Conservation (phyloP, 2,888 invertebrate species). For the Lydus trimaculatus region DNA sequence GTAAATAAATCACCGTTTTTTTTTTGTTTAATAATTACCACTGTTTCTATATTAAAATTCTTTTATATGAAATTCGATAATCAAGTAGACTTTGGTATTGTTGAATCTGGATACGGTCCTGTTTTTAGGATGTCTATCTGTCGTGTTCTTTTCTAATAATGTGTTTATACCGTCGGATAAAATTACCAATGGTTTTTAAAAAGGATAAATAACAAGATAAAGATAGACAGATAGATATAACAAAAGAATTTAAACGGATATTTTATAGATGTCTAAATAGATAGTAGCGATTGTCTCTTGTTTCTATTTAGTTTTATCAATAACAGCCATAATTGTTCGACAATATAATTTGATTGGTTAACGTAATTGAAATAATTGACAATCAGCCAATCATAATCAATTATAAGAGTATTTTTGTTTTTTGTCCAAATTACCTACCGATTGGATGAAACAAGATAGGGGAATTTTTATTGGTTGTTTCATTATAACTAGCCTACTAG, state of each 20-base stretch:
- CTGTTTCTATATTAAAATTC: neutral
- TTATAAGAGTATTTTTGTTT: too few species aligned
- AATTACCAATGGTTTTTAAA: neutral
- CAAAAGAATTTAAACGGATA: neutral
- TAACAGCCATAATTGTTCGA: neutral
- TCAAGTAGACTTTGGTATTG: neutral
- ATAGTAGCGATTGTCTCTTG: neutral
- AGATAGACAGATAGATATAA: neutral
- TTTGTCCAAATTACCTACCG: too few species aligned
- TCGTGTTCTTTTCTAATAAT: neutral
- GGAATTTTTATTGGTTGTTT: too few species aligned
- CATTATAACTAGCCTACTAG: neutral
- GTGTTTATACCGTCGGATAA: constrained; percentile 3
- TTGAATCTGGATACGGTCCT: neutral
- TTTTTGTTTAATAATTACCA: neutral
- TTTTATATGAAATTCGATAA: neutral
- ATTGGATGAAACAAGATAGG: too few species aligned
- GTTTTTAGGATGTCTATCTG: neutral
- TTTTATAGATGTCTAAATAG: neutral
- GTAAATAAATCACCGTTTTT: neutral
- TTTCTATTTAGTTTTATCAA: neutral
- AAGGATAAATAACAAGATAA: neutral
- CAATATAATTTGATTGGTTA: neutral
- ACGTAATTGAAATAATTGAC: neutral
- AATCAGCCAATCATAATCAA: neutral